A percentile compares a stretch with the other conserved stretches of the same genome.
phyloP scores from a whole-genome alignment of 92 coral and sea anemone species.

The Meandrina meandrites region DNA sequence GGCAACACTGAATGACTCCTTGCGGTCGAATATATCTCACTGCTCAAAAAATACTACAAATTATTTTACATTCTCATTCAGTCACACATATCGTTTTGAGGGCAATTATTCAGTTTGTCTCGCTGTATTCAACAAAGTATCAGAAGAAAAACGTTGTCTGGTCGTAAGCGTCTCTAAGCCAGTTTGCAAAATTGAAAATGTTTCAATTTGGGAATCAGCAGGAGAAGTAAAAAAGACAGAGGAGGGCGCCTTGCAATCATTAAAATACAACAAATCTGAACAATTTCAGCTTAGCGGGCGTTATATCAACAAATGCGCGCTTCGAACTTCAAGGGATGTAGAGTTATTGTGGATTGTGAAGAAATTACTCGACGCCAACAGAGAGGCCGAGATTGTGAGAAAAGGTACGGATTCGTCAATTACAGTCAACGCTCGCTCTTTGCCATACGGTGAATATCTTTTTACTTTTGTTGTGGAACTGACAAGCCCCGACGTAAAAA shows the following conservation, averaged over 20 bases:
- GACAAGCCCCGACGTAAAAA: slow-evolving; percentile 51
- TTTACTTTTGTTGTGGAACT: slow-evolving; percentile 45
- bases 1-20: slow-evolving; percentile 8
- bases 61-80: slow-evolving; percentile 6
- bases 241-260: not conserved
- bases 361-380: not conserved
- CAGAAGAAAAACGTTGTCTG: slow-evolving; percentile 35
- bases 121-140: slow-evolving; percentile 60
- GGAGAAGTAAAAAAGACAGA: not conserved
- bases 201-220: slow-evolving; percentile 44
- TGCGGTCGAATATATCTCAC: not conserved
- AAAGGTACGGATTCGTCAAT: slow-evolving; percentile 5
- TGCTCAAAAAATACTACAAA: not conserved
- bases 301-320: slow-evolving; percentile 1
- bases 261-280: slow-evolving; percentile 16
- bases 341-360: slow-evolving; percentile 7
- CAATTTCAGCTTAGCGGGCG: slow-evolving; percentile 10
- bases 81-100: slow-evolving; percentile 51
- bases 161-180: slow-evolving; percentile 54
- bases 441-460: slow-evolving; percentile 55
- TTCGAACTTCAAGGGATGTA: slow-evolving; percentile 15
- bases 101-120: slow-evolving; percentile 63
- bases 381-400: not conserved
- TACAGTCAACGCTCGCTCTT: slow-evolving; percentile 5
- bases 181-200: slow-evolving; percentile 50